These are phyloP conservation scores for Aselliscus stoliczkanus DNA, from an alignment of 2,797 vertebrate genomes.

Conservation along the genomic window DNA sequence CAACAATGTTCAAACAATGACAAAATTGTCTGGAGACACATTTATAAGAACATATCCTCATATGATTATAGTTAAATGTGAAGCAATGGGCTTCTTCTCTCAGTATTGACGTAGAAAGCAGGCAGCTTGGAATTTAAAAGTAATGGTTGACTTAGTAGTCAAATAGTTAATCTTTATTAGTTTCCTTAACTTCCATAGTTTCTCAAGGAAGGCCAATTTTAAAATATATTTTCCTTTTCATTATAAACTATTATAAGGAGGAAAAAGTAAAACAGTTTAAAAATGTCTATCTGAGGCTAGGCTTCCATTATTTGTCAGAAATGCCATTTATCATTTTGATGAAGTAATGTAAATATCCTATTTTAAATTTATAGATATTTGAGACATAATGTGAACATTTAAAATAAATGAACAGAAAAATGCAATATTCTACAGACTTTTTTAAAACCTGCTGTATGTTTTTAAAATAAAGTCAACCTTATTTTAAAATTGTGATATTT, in stretches of 20 bases:
- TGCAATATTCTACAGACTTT: not conserved
- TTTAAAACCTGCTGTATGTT: not conserved
- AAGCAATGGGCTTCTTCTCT: not conserved
- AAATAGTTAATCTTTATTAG: conserved; percentile 29
- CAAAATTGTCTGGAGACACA: not conserved
- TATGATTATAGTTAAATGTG: not conserved
- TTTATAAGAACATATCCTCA: not conserved
- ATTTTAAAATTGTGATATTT: not conserved
- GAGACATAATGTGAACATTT: not conserved
- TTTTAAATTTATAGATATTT: not conserved
- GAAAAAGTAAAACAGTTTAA: not conserved
- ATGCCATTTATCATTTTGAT: not conserved
- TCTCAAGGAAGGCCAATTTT: not conserved
- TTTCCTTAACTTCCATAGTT: not conserved
- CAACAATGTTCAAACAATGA: not conserved
- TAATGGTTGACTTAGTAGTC: not conserved
- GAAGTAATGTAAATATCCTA: not conserved
- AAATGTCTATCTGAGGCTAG: not conserved
- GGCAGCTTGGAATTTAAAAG: conserved; percentile 4
- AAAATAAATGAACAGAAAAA: conserved; percentile 7
- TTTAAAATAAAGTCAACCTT: not conserved
- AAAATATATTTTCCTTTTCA: not conserved
- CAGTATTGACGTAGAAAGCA: not conserved
- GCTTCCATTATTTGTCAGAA: not conserved
- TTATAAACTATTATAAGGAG: not conserved